Base-by-base conservation (phyloP, 2,888 invertebrate species). In the Lycia hirtaria region DNA sequence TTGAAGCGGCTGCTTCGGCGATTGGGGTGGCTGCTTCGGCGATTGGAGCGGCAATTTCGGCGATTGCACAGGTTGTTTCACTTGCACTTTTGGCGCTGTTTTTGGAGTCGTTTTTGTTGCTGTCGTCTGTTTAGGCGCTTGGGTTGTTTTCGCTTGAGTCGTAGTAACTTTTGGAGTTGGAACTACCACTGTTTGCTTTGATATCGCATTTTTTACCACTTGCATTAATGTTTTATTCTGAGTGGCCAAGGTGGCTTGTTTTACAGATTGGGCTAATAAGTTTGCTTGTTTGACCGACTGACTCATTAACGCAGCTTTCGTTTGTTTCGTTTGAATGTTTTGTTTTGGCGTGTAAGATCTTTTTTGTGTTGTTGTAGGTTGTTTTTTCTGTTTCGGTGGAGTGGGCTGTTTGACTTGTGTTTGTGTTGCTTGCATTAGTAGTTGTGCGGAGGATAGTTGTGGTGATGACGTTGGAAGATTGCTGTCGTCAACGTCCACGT, bases 401-500 rank as follows among this genome's bases (percentile, higher is more conserved):
- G 67, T 22, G 10, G 64, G 68, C 15, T 64, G 73, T 47, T 80
- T 81, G 6, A 64, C 50, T 32, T 76, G 80, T 7, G 79, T 74
- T 47, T 80, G 82, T 1, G 86, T 85, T 22, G 83, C 88, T 57
- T 86, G 87, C 83, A 87, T 86, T 0, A 91, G 78, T 0, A 90
- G 78, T 48, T 89, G 89, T 0, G 91, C 90, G 1, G 87, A 88
- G 0, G 90, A 88, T 0, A 88, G 73, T 12, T 80, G 83, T 0
- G 83, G 75, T 2, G 70, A 60, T 0, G 78, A 49, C 0, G 80
- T 17, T 0, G 78, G 64, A 0, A 69, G 60, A 1, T 77, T 72
- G 15, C 78, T 83, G 58, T 89, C 90, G 60, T 90, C 90, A 0
- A 90, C 88, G 59, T 91, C 92, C 0, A 92, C 90, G 68, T 92